These are phyloP conservation scores for Odontamblyopus rebecca DNA, from an alignment of 2,797 vertebrate genomes.

Conservation along the genomic window DNA sequence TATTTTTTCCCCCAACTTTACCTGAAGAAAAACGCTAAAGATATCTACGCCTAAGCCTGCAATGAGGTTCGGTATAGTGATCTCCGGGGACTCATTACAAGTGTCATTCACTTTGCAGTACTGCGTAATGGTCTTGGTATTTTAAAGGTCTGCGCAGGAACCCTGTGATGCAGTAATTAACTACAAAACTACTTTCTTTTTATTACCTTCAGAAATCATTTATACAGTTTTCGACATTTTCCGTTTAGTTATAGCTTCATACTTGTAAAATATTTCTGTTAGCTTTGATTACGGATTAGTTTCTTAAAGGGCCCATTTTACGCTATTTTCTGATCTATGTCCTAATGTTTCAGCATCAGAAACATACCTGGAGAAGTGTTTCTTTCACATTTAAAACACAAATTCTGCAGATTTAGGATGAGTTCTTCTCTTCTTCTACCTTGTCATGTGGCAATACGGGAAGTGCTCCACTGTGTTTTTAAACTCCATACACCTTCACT, in stretches of 20 bases:
- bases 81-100: constrained; percentile 63
- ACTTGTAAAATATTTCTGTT: not conserved
- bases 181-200: not conserved
- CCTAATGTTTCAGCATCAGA: no score
- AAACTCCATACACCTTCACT: no score
- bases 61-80: constrained; percentile 52
- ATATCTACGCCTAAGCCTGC: constrained; percentile 42
- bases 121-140: constrained; percentile 53
- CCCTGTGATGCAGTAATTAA: constrained; percentile 30
- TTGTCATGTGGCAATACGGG: no score
- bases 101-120: constrained; percentile 39
- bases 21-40: constrained; percentile 26
- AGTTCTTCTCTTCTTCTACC: no score
- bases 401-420: no score
- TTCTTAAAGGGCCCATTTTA: not conserved
- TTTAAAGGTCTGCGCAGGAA: constrained; percentile 27
- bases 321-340: no score
- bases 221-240: not conserved
- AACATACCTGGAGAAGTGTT: no score
- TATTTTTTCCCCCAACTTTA: constrained; percentile 24
- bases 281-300: not conserved
- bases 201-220: no score
- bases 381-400: no score
- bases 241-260: not conserved
- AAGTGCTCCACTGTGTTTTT: no score